phyloP scores from a whole-genome alignment of 2,113 vertebrate species.

The Callopanchax toddi region DNA sequence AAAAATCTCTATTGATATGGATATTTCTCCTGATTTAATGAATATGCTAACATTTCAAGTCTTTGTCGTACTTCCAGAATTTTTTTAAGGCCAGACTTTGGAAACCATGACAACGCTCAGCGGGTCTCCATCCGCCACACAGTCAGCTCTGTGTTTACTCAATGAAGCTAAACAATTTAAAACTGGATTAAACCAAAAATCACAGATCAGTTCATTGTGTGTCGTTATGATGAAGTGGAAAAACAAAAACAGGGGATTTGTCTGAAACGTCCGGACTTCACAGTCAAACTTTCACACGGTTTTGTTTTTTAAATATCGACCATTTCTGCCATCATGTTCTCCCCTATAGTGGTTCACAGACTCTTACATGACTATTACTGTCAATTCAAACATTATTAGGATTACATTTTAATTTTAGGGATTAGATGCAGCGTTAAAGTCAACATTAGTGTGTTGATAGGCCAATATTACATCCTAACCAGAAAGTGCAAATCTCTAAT shows the following conservation, averaged over 20 bases:
- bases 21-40: slow-evolving; percentile 46
- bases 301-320: not conserved
- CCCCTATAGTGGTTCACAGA: slow-evolving; percentile 11
- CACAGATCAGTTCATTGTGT: slow-evolving; percentile 1
- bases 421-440: not conserved
- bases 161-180: slow-evolving; percentile 53
- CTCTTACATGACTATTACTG: slow-evolving; percentile 15
- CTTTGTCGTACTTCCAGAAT: slow-evolving; percentile 61
- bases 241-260: not conserved
- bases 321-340: not conserved
- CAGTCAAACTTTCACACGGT: not conserved
- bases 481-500: slow-evolving; percentile 44
- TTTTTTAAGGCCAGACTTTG: slow-evolving; percentile 62
- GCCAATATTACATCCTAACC: slow-evolving; percentile 30
- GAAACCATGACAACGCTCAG: slow-evolving; percentile 72
- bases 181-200: slow-evolving; percentile 7
- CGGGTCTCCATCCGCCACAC: slow-evolving; percentile 52
- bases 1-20: slow-evolving; percentile 53
- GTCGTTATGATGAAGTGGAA: not conserved
- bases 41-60: slow-evolving; percentile 61
- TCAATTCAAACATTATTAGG: not conserved
- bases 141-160: slow-evolving; percentile 48
- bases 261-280: slow-evolving; percentile 7
- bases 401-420: not conserved
- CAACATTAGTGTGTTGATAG: slow-evolving; percentile 18